phyloP scores from a whole-genome alignment of 1,140 invertebrate species.

The Littorina saxatilis region DNA sequence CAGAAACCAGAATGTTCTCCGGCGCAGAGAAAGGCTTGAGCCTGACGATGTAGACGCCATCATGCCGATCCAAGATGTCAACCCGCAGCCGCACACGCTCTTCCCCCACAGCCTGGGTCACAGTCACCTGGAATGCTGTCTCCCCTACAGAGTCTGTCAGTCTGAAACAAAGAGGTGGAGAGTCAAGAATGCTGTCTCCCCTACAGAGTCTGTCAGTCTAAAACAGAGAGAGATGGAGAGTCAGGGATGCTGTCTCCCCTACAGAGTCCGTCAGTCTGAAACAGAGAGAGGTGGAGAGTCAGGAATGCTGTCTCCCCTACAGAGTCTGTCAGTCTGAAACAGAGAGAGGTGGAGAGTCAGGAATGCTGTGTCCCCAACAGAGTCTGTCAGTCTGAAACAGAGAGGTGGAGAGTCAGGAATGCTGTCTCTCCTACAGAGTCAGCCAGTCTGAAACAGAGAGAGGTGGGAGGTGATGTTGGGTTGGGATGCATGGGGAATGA shows the following conservation, averaged over 20 bases:
- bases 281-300: too few relatives aligned
- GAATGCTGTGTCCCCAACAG: conserved; percentile 65
- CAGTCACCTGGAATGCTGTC: conserved; percentile 56
- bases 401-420: too few relatives aligned
- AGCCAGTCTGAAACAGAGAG: neutral
- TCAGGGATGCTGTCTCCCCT: conserved; percentile 58
- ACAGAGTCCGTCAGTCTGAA: conserved; percentile 67
- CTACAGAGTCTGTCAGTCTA: conserved; percentile 66
- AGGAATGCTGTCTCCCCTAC: conserved; percentile 65
- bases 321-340: conserved; percentile 68
- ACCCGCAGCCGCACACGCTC: conserved; percentile 72
- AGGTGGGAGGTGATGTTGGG: neutral
- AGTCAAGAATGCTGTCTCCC: conserved; percentile 62
- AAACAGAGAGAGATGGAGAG: conserved; percentile 4
- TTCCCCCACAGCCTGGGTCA: conserved; percentile 40
- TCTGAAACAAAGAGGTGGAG: conserved; percentile 58
- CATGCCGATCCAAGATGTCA: conserved; percentile 88
- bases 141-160: conserved; percentile 68
- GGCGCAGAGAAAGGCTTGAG: conserved; percentile 89
- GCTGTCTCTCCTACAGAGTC: too few relatives aligned
- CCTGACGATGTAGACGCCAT: conserved; percentile 90
- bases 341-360: too few relatives aligned
- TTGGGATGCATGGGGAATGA: too few relatives aligned
- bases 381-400: conserved; percentile 66
- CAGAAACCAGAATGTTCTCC: conserved; percentile 82